Base-by-base conservation (phyloP, 2,113 vertebrate genomes). In the Petrocephalus zakoni region DNA sequence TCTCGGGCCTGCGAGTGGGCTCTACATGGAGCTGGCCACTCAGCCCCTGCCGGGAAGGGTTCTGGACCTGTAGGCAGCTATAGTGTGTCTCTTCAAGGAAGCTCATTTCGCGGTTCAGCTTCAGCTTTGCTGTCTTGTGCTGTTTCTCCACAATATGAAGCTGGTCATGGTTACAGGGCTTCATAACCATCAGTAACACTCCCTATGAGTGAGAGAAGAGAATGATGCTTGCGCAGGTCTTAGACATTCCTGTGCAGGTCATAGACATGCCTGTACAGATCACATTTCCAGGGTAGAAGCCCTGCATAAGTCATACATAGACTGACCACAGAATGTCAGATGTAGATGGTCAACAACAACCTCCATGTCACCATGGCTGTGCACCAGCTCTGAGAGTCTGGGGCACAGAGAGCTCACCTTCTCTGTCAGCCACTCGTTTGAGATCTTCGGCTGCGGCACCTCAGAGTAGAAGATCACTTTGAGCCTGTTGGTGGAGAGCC, bases 371-470 rank as follows among this genome's bases (percentile, higher is more conserved):
- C 53, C 17, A 3, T 19, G 17, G 11, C 17, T 55, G 53, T 55
- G 15, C 8, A 9, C 52, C 8, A 55, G 15, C 15, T 55, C 10
- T 55, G 52, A 55, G 3, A 29, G 29, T 8, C 25, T 68, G 46
- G 37, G 7, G 46, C 37, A 83, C 22, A 6, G 47, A 52, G 22
- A 72, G 88, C 93, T 87, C 86, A 94, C 94, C 21, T 6, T 13
- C 25, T 75, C 78, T 0, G 78, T 34, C 9, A 88, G 5, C 93
- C 91, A 93, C 17, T 89, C 64, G 1, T 89, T 90, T 0, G 21
- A 72, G 85, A 94, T 34, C 82, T 87, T 87, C 2, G 94, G 94
- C 49, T 88, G 86, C 13, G 94, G 94, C 53, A 95, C 91, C 0
- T 91, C 88, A 86, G 94, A 93, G 49, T 81, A 93, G 17, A 94